Evolutionary conservation across 2,888 invertebrate species (phyloP), one percentile per base, ranked within the genome.

Genomic region (Meliscaeva auricollis): DNA sequence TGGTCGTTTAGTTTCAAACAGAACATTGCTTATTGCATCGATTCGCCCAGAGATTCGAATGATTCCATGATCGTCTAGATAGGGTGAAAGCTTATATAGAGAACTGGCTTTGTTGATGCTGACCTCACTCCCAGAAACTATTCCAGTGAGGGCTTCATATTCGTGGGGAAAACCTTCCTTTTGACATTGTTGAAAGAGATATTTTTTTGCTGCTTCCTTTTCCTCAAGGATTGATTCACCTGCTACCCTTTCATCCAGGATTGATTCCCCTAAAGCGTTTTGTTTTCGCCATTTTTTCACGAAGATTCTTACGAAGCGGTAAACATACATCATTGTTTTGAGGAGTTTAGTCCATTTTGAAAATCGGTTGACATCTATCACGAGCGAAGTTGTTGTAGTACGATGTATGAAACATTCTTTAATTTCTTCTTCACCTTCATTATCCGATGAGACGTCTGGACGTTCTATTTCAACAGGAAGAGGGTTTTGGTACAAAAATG

Each of bases 1-100:
- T 11, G 84, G 78, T 52, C 66, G 79, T 11, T 73, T 83, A 2
- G 69, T 62, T 0, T 56, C 69, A 7, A 80, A 35, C 0, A 77
- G 41, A 3, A 70, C 76, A 9, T 73, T 66, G 13, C 70, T 17
- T 32, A 72, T 56, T 2, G 44, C 74, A n/a, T 81, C 77, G 11
- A 78, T 75, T 2, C 78, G 73, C 5, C 75, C 75, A 20, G 17
- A 54, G 6, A 80, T 64, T 0, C 83, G 60, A 60, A 83, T 50
- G 4, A 69, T 32, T 7, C 48, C 62, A 3, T 64, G n/a, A 11
- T 79, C 68, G n/a, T 84, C 83, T 13, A 80, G 1, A 11, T 74
- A 80, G 0, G 72, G 66, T 0, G 76, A 74, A 0, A 46, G 68
- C 26, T 76, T 87, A 8, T 38, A 41, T 1, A 75, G 15, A 15